These are phyloP conservation scores for Tiphia femorata DNA, from an alignment of 2,888 invertebrate genomes.

Conservation along the genomic window DNA sequence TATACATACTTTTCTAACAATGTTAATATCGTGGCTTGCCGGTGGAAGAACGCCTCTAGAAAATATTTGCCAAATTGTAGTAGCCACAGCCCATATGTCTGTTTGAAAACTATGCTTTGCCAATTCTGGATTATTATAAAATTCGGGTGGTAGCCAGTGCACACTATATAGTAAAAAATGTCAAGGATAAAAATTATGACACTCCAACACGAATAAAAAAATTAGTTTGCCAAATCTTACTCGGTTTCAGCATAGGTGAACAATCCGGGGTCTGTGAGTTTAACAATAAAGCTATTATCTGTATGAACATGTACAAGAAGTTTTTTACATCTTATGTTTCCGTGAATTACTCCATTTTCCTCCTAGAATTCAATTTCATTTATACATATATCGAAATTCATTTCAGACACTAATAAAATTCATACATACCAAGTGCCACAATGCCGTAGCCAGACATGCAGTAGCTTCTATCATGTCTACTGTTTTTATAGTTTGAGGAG, in stretches of 20 bases:
- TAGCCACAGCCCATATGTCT: conserved; percentile 93
- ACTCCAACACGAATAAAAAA: neutral
- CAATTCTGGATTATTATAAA: conserved; percentile 77
- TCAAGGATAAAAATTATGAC: neutral
- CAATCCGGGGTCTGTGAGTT: conserved; percentile 87
- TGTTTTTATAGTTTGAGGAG: conserved; percentile 71
- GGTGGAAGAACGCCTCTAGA: conserved; percentile 76
- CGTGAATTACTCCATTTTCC: conserved; percentile 87
- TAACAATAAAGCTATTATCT: conserved; percentile 79
- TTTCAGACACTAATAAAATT: conserved; percentile 14
- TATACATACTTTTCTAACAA: conserved; percentile 64
- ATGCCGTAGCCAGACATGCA: conserved; percentile 84
- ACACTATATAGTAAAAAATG: conserved; percentile 68
- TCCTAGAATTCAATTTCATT: conserved; percentile 68
- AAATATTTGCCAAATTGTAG: conserved; percentile 94
- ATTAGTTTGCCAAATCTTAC: conserved; percentile 71
- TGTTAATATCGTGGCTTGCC: conserved; percentile 52
- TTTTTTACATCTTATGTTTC: conserved; percentile 85
- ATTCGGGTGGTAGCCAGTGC: conserved; percentile 92
- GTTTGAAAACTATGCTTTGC: conserved; percentile 79
- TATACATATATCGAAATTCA: conserved; percentile 22
- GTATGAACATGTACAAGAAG: conserved; percentile 83
- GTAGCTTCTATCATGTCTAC: conserved; percentile 87
- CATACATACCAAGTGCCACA: conserved; percentile 83
- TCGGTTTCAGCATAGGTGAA: conserved; percentile 70